phyloP scores from a whole-genome alignment of 1,140 invertebrate genomes.

The Drosophila nebulosa region DNA sequence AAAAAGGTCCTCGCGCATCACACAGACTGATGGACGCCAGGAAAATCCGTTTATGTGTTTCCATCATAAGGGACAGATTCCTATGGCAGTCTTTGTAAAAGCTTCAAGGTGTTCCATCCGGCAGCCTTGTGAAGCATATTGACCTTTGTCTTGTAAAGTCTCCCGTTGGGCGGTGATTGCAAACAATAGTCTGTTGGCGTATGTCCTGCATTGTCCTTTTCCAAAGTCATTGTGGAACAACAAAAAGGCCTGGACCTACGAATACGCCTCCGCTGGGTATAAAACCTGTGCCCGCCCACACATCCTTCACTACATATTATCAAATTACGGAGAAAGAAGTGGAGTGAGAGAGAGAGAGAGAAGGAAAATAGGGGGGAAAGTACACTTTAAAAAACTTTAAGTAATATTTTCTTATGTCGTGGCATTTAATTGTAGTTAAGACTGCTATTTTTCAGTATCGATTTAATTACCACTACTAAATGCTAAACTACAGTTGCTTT shows the following conservation, averaged over 20 bases:
- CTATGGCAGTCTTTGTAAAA: constrained; percentile 32
- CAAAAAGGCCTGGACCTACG: constrained; percentile 17
- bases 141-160: constrained; percentile 44
- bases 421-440: background rate
- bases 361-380: background rate
- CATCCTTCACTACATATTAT: constrained; percentile 23
- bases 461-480: background rate
- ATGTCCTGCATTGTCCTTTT: background rate
- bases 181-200: background rate
- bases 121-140: constrained; percentile 32
- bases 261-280: background rate
- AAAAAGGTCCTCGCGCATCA: background rate
- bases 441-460: background rate
- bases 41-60: background rate
- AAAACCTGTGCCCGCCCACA: background rate
- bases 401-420: background rate
- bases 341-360: background rate
- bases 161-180: constrained; percentile 6
- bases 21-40: constrained; percentile 16
- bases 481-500: background rate
- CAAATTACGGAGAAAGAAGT: background rate
- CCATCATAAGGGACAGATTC: background rate
- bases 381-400: background rate
- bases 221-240: background rate
- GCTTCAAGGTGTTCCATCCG: constrained; percentile 14